Evolutionary conservation across 2,113 vertebrate genomes (phyloP), one percentile per base, ranked within the genome.

Genomic region (Machaerirhynchus nigripectus): DNA sequence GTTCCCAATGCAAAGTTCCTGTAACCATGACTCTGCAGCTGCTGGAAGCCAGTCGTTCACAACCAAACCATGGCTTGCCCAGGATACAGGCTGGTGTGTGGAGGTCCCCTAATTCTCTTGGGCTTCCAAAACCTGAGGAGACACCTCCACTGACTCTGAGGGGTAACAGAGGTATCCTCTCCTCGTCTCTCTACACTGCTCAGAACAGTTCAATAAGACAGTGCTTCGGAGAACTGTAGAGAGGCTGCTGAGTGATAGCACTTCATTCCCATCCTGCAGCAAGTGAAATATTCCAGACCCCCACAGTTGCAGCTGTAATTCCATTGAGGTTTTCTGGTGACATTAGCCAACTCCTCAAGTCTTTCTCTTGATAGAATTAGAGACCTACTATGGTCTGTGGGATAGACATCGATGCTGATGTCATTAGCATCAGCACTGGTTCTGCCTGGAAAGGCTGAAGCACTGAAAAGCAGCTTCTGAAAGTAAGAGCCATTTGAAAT

Each of bases 291-390:
- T 27, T 76, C 92, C 67, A 61, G 64, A 89, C 21, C 3, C 7
- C 21, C 30, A 57, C 71, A 90, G 64, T 31, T 61, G 63, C 12
- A 16, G 56, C 81, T 60, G 23, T 93, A 94, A 96, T 94, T 96
- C 95, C 89, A 84, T 63, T 89, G 46, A 83, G 86, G 75, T 70
- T 91, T 96, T 95, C 94, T 96, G 74, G 74, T 64, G 91, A 96
- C 92, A 95, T 97, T 93, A 97, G 89, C 89, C 84, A 96, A 89
- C 68, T 86, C 89, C 84, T 93, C 80, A 70, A 91, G 84, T 90
- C 59, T 95, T 94, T 82, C 59, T 86, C 94, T 93, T 88, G 67
- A 16, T 75, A 87, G 94, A 98, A 97, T 98, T 96, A 96, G 91
- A 95, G 89, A 69, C 82, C 87, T 93, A 73, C 87, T 97, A 90